Conservation (phyloP, 2,888 invertebrate species). For the Lasioglossum morio region DNA sequence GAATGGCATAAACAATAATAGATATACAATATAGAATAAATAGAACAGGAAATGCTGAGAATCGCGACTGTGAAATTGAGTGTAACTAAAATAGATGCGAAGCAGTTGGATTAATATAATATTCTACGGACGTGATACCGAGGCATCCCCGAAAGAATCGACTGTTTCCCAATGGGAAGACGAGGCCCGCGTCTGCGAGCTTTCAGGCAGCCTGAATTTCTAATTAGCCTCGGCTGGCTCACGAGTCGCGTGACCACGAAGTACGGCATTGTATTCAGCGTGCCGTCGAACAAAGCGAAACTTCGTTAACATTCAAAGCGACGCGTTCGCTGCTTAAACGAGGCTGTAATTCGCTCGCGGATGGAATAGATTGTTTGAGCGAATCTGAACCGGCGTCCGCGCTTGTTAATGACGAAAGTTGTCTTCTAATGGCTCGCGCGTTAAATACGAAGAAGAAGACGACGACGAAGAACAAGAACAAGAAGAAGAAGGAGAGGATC, state of each 20-base stretch:
- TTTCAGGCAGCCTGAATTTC: constrained; percentile 42
- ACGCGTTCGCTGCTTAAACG: constrained; percentile 15
- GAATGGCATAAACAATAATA: not conserved
- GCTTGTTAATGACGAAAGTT: constrained; percentile 45
- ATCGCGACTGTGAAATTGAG: not conserved
- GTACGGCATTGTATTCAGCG: constrained; percentile 48
- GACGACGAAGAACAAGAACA: not conserved
- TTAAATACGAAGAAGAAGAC: constrained; percentile 30
- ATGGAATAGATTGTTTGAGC: constrained; percentile 35
- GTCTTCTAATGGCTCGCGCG: constrained; percentile 35
- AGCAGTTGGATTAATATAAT: not conserved
- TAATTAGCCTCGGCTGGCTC: constrained; percentile 35
- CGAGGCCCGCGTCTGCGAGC: constrained; percentile 6
- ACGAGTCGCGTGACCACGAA: constrained; percentile 35
- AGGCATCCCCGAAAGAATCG: not conserved
- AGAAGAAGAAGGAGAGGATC: constrained; percentile 11
- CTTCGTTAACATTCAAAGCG: constrained; percentile 54
- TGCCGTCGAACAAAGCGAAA: constrained; percentile 39
- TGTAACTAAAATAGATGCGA: not conserved
- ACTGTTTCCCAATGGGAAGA: not conserved
- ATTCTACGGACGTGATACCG: not conserved
- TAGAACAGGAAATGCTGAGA: not conserved
- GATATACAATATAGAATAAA: not conserved
- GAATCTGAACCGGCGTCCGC: constrained; percentile 3
- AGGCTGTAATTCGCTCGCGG: constrained; percentile 35